Evolutionary conservation across 2,888 invertebrate species (phyloP), one percentile per base, ranked within the genome.

Genomic region (Drosophila sordidapex): DNA sequence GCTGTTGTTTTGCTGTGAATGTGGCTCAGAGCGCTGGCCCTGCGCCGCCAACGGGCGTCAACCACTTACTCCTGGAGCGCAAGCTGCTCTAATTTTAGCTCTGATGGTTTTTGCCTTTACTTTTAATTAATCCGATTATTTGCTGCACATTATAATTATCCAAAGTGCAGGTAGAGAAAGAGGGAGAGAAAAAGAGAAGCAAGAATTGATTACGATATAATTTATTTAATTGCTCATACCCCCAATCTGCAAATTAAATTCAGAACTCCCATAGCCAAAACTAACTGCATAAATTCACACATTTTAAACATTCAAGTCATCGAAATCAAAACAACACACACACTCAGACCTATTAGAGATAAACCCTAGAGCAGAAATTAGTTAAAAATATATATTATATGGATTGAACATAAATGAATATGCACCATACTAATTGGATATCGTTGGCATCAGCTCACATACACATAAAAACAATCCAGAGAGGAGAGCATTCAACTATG

Each of bases 51-150:
- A 35, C 66, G 52, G 71, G 29, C 62, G 43, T 29, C 69, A 62
- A 62, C 40, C 36, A 40, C 48, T 57, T 62, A 51, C 33, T 49
- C 53, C 35, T 58, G 52, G 48, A 21, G 49, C 18, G 33, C 46
- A n/a, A 52, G 33, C n/a, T 35, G 33, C 59, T 70, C 54, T 43
- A 57, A 46, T 58, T 68, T 63, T 54, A 68, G 65, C 56, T 72
- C 52, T 57, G 29, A 57, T 58, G 57, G 54, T 61, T 65, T 67
- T 72, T 74, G 54, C 43, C 70, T 86, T 72, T 74, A 71, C 62
- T 84, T 84, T 86, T 74, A 87, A 86, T 89, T 89, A 75, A 87
- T 83, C 72, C 79, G 87, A 86, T 76, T 81, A 85, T 64, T 71
- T 81, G 70, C 87, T 83, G 48, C 65, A 74, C 65, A 80, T 85